Base-by-base conservation (phyloP, 2,797 vertebrate species). In the Poeciliopsis turneri region DNA sequence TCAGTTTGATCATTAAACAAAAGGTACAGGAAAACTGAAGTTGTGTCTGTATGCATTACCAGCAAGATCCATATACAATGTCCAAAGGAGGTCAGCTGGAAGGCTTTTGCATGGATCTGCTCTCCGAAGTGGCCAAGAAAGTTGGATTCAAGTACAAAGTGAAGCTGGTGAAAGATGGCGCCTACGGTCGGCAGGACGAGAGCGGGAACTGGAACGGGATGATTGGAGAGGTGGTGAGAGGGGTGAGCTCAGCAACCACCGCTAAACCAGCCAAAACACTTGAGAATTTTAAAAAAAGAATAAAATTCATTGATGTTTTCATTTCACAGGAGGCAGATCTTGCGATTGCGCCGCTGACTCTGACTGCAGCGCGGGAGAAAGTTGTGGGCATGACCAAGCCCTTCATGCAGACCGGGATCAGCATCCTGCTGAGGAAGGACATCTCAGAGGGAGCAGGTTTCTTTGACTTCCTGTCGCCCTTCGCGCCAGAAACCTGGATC, bases 371-470 rank as follows among this genome's bases (percentile, higher is more conserved):
- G 13, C 92, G 97, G 53, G 97, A 97, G 81, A 96, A 94, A 69
- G 96, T 78, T 1, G 95, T 98, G 12, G 96, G 94, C 75, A 97
- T 98, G 95, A 97, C 95, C 86, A 97, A 96, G 0, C 97, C 97
- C 0, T 98, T 97, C 95, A 96, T 98, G 95, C 96, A 97, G 92
- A 98, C 97, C 0, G 97, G 97, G 0, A 96, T 98, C 45, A 96
- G 97, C 41, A 96, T 98, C 91, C 74, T 98, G 83, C 90, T 97
- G 55, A 95, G 95, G 66, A 97, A 95, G 78, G 96, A 97, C 75
- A 89, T 92, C 73, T 93, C 95, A 0, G 95, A 96, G 78, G 93
- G 90, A 3, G 28, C 93, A 3, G 92, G 93, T 0, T 91, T 97
- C 77, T 97, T 97, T 90, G 94, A 96, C 74, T 98, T 98, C 93